Evolutionary conservation across 2,888 invertebrate species (phyloP), one percentile per base, ranked within the genome.

Genomic region (Rhagonycha fulva): DNA sequence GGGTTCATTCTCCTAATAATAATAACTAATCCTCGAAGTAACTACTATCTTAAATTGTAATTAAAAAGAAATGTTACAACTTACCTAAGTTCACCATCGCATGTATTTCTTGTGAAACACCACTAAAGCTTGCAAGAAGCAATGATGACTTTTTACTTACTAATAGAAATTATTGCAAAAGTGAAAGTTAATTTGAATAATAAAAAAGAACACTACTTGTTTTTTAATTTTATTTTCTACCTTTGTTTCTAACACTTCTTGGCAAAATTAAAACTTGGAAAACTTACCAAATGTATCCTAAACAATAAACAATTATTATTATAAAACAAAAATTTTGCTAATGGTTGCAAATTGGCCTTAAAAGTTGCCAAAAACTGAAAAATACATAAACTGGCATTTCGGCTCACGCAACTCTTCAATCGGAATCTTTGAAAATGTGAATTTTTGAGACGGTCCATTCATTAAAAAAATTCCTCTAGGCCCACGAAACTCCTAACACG

Each of bases 81-180:
- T 47, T 47, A 47, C 47, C 5, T 47, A n/a, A n/a, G 3, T 47
- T 47, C 47, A 47, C 9, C 47, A 47, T 47, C 47, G 47, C 0
- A 5, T 2, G 47, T 47, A 47, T 47, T 47, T 47, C n/a, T 47
- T 47, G 47, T 47, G 47, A 47, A 47, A 47, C 47, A n/a, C 32
- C n/a, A 47, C 47, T 47, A n/a, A 47, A 47, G 9, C 47, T 47
- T 47, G 47, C 47, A 47, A 26, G 47, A 24, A 47, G 14, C 19
- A 47, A 11, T 32, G 26, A 32, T 32, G 12, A n/a, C 19, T 66
- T 71, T 66, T 71, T 66, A 61, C 70, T 26, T 62, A 47, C 30
- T 14, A 32, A 23, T 32, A 66, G 71, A 71, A 71, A 71, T 71
- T 71, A 24, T 23, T 66, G 47, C 14, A n/a, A 28, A 71, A 71